Conservation (phyloP, 2,888 invertebrate genomes). For the Prostheceraeus crozeri region DNA sequence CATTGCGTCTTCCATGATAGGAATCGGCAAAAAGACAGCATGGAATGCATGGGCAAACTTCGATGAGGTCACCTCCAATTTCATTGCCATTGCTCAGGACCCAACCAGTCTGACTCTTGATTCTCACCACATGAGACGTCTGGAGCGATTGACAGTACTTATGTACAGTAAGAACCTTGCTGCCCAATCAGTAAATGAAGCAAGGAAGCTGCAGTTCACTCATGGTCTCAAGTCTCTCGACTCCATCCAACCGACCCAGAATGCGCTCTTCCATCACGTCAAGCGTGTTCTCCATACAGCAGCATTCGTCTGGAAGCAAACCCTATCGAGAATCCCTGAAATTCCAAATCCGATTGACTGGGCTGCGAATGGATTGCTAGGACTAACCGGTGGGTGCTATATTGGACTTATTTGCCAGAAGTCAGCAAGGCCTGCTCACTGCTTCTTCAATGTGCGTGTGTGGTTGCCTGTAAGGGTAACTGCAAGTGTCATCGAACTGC, state of each 20-base stretch:
- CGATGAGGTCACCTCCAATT: background rate
- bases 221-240: constrained; percentile 3
- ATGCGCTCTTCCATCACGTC: background rate
- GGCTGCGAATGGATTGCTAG: background rate
- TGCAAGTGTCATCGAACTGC: too few species aligned
- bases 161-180: constrained; percentile 3
- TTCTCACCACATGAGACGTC: constrained; percentile 4
- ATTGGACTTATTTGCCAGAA: too few species aligned
- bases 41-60: too few species aligned
- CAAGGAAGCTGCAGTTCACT: background rate
- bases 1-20: too few species aligned
- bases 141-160: background rate
- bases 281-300: background rate
- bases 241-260: constrained; percentile 8
- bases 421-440: too few species aligned
- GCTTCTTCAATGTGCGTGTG: too few species aligned
- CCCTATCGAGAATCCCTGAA: background rate
- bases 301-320: constrained; percentile 2
- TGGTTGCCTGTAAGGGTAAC: too few species aligned
- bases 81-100: background rate
- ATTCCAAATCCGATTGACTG: background rate
- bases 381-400: too few species aligned
- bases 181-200: background rate
- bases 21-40: too few species aligned
- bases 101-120: background rate